A percentile compares a stretch with the other conserved stretches of the same genome.
These are phyloP conservation scores for Camelus dromedarius DNA, from an alignment of 2,113 vertebrate genomes.

Conservation along the genomic window DNA sequence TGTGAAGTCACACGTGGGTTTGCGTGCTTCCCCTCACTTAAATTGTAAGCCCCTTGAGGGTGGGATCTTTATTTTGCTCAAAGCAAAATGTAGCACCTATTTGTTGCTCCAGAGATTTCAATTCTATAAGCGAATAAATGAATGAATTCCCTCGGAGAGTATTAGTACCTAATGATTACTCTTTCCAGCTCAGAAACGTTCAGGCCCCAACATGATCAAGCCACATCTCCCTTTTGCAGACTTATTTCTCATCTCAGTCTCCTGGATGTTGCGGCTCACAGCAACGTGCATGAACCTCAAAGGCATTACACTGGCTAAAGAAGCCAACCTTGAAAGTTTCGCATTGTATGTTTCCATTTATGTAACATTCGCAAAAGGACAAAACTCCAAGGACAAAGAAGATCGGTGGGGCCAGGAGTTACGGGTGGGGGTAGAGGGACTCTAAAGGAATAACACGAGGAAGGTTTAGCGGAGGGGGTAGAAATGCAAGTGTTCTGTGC, in stretches of 20 bases:
- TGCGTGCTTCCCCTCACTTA: not conserved
- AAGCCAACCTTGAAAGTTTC: not conserved
- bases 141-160: not conserved
- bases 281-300: not conserved
- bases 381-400: not conserved
- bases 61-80: not conserved
- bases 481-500: not conserved
- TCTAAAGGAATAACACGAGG: rapidly evolving
- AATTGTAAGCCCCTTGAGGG: not conserved
- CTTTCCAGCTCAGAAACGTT: not conserved
- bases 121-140: not conserved
- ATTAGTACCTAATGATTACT: not conserved
- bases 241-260: not conserved
- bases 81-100: not conserved
- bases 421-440: not conserved
- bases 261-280: not conserved
- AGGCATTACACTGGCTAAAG: not conserved
- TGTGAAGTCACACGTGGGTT: too few relatives aligned
- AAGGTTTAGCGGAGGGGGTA: not conserved
- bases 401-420: not conserved
- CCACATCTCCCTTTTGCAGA: not conserved
- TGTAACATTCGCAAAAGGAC: not conserved
- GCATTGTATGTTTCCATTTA: not conserved
- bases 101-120: not conserved
- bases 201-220: not conserved